Conservation (phyloP, 2,113 vertebrate genomes). For the Saccopteryx leptura region DNA sequence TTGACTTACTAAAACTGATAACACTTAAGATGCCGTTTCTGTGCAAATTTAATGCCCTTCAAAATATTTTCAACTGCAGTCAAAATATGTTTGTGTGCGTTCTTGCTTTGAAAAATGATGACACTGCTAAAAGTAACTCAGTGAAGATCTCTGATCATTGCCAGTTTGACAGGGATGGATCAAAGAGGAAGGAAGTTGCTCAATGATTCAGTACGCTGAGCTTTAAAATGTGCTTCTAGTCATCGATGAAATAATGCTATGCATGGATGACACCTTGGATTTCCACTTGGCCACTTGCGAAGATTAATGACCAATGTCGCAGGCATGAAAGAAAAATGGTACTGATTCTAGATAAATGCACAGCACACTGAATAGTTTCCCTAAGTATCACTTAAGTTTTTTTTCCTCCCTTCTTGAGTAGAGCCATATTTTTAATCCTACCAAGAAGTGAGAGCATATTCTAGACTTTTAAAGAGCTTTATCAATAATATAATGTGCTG, state of each 20-base stretch:
- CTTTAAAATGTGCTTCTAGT: slow-evolving; percentile 70
- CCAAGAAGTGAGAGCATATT: slow-evolving; percentile 45
- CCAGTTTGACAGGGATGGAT: slow-evolving; percentile 60
- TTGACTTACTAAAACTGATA: neutral
- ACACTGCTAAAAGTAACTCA: slow-evolving; percentile 23
- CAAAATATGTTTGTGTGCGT: neutral
- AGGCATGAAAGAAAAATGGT: slow-evolving; percentile 85
- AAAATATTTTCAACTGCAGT: neutral
- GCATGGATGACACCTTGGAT: slow-evolving; percentile 78
- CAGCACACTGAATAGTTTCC: slow-evolving; percentile 74
- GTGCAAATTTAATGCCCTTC: neutral
- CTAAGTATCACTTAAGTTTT: slow-evolving; percentile 76
- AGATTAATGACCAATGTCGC: slow-evolving; percentile 84
- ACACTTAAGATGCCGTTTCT: neutral
- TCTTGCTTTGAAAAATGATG: slow-evolving; percentile 68
- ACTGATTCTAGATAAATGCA: slow-evolving; percentile 79
- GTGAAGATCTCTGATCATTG: slow-evolving; percentile 63
- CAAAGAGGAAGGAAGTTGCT: slow-evolving; percentile 67
- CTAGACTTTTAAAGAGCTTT: slow-evolving; percentile 57
- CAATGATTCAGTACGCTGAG: slow-evolving; percentile 79
- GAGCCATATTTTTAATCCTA: slow-evolving; percentile 78
- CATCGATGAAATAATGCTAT: slow-evolving; percentile 72
- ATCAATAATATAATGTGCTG: neutral
- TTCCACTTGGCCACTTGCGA: slow-evolving; percentile 85
- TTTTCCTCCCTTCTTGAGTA: slow-evolving; percentile 1